Evolutionary conservation across 2,888 invertebrate genomes (phyloP), one percentile per base, ranked within the genome.

Genomic region (Drosophila austrosaltans): DNA sequence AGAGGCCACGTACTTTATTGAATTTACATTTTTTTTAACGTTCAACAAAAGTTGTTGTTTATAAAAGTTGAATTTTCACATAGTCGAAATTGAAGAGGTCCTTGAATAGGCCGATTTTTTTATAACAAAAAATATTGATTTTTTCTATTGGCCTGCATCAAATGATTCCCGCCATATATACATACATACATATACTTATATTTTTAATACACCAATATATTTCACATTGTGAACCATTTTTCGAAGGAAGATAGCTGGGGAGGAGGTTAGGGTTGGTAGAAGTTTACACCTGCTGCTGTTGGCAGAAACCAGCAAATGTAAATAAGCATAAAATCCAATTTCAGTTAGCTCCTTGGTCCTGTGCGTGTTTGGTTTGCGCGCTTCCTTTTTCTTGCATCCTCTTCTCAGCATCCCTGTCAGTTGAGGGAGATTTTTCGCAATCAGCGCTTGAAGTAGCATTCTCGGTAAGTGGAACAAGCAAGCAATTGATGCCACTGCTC

Each of bases 261-360:
- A 10, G 8, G 36, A 6, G 1, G 5, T 28, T 2, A 6, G 1
- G 5, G 2, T 28, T 28, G 22, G 48, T 12, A 10, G 36, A 20
- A n/a, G 25, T 32, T 39, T 39, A 39, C 53, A 59, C 72, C 72
- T 73, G 72, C 66, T 58, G 73, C 57, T 39, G 36, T 32, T 48
- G 48, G 48, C 48, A 48, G 59, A 39, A 57, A 30, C 53, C 61
- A 16, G 56, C 57, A 61, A 76, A 77, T 77, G 76, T 74, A 79
- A 79, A 76, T 78, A 81, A 82, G 76, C 74, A 71, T 77, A 74
- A 82, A 81, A 81, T 81, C 71, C 72, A 81, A 76, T 80, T 82
- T 81, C 53, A 58, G 66, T 63, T 59, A 39, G 65, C 74, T 74
- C 67, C 54, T 42, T 74, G 68, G 48, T 48, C 48, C 48, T 39